Base-by-base conservation (phyloP, 2,113 vertebrate genomes). In the Puntigrus tetrazona region DNA sequence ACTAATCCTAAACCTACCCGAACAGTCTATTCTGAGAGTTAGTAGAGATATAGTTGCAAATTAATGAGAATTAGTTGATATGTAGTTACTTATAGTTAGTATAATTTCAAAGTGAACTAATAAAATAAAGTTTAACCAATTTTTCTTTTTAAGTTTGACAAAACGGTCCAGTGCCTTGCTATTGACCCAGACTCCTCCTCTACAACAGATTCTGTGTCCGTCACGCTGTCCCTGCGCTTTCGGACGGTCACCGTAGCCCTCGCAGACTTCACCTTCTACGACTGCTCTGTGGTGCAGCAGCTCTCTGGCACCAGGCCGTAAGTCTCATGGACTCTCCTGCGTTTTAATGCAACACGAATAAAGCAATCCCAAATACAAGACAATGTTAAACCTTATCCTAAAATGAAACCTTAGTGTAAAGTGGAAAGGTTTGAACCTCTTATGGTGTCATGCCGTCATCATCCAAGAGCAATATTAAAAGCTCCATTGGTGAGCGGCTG, bases 261-360 rank as follows among this genome's bases (percentile, higher is more conserved):
- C 59, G 92, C 94, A 1, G 91, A 95, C 22, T 96, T 99, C 91
- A 96, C 95, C 89, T 96, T 99, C 93, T 99, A 96, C 69, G 96
- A 98, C 93, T 98, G 98, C 86, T 90, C 91, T 85, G 92, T 96
- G 2, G 94, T 97, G 82, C 94, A 97, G 87, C 89, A 94, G 88
- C 94, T 97, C 5, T 96, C 90, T 89, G 96, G 91, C 45, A 96
- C 94, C 29, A 95, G 94, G 74, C 97, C 95, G 98, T 99, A 93
- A 97, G 98, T 93, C 43, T 52, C 78, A 43, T 70, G 18, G 34
- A 47, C 67, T 75, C 25, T 27, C 29, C 16, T 72, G 36, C 22
- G 10, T 11, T 55, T 76, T 77, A 55, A 36, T 55, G 14, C 29
- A 13, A 52, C 45, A 31, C 7, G 1, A 55, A 20, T 55, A 50